Conservation (phyloP, 1,140 invertebrate species). For the Bombus confusus region DNA sequence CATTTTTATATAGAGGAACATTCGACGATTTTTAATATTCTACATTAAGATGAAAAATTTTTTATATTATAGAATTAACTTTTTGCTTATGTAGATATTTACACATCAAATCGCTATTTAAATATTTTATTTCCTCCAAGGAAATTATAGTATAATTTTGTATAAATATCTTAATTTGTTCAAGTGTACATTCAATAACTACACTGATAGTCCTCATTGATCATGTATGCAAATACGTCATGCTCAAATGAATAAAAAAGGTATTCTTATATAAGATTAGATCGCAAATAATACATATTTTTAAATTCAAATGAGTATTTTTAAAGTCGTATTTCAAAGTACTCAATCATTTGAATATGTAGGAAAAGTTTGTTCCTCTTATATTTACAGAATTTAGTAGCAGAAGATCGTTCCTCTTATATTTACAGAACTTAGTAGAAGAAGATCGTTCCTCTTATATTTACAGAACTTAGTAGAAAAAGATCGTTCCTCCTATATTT, state of each 20-base stretch:
- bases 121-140: not conserved
- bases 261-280: not conserved
- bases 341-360: not conserved
- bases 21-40: not conserved
- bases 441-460: conserved; percentile 77
- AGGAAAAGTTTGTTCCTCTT: not conserved
- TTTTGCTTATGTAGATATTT: not conserved
- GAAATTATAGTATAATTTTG: too few relatives aligned
- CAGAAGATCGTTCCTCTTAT: conserved; percentile 81
- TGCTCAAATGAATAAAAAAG: not conserved
- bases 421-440: conserved; percentile 87
- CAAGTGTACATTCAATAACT: too few relatives aligned
- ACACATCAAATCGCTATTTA: not conserved
- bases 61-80: not conserved
- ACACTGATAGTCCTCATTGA: too few relatives aligned
- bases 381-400: conserved; percentile 86
- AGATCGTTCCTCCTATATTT: too few relatives aligned
- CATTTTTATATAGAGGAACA: not conserved
- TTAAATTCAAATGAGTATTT: not conserved
- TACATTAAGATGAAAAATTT: too few relatives aligned
- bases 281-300: not conserved
- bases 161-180: too few relatives aligned
- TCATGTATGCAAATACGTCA: not conserved
- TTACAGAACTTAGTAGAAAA: conserved; percentile 88
- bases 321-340: not conserved